phyloP scores from a whole-genome alignment of 2,888 invertebrate species.

The Leucophora obtusa region DNA sequence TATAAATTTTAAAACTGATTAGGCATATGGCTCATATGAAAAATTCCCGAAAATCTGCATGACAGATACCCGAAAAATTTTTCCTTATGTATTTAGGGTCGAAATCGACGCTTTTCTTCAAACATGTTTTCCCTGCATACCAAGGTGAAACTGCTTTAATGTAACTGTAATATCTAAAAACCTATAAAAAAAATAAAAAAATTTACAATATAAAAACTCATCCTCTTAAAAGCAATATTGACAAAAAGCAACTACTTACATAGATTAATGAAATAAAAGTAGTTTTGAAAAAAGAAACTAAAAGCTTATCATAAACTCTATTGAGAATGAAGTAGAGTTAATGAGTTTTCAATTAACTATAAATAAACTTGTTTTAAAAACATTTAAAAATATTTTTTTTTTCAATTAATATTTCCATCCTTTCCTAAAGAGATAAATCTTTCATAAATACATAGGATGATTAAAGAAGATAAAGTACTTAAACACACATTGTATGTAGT shows the following conservation, averaged over 20 bases:
- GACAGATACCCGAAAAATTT: no score
- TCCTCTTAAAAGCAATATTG: neutral
- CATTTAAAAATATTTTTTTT: neutral
- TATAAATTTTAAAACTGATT: no score
- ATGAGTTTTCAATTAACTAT: neutral
- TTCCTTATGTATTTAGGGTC: no score
- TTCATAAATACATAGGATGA: neutral
- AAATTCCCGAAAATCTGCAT: no score
- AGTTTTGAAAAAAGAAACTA: neutral
- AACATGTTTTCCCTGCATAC: no score
- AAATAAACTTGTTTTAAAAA: neutral
- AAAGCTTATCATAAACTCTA: neutral
- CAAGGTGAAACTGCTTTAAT: neutral
- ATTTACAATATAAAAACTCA: neutral
- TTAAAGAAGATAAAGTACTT: neutral
- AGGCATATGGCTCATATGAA: no score
- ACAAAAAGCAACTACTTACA: neutral
- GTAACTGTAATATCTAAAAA: neutral
- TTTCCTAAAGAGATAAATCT: no score
- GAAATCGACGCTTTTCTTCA: no score
- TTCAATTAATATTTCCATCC: neutral
- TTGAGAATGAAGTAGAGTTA: neutral
- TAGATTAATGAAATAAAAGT: neutral
- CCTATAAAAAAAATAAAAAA: neutral
- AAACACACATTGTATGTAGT: neutral